Base-by-base conservation (phyloP, 2,113 vertebrate species). In the Etia nguti region DNA sequence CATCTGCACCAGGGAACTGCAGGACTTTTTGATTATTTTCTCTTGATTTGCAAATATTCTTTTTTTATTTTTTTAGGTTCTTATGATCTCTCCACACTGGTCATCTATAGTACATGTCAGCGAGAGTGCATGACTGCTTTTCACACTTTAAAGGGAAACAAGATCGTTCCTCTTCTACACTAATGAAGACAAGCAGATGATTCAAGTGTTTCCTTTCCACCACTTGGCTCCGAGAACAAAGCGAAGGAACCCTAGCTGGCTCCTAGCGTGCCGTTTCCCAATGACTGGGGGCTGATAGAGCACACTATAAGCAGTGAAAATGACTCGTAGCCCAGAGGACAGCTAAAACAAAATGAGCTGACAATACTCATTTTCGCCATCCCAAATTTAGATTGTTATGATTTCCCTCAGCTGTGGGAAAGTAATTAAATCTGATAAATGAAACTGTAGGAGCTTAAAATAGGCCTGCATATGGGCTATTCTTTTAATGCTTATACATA, bases 171-270 rank as follows among this genome's bases (percentile, higher is more conserved):
- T 81, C 81, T 55, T 83, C 50, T 77, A 18, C 81, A 16, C 75
- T 86, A 90, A 94, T 91, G 80, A 93, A 92, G 88, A 90, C 85
- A 50, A 88, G 92, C 79, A 81, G 80, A 93, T 79, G 88, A 91
- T 70, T 77, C 9, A 13, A 90, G 89, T 62, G 80, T 84, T 90
- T 90, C 55, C 22, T 92, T 83, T 86, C 81, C 43, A 16, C 83
- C 48, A 13, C 88, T 92, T 95, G 93, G 94, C 93, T 87, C n/a
- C 0, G 4, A 84, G 94, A 95, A 94, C 93, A 95, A 96, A 96
- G 93, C 65, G 2, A 18, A 90, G 90, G 89, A 92, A 91, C 79
- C 82, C 86, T 88, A 73, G 89, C 92, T 84, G 82, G 48, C 83
- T 89, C 43, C 34, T 57, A 65, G 86, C 46, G 80, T 79, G 84